Base-by-base conservation (phyloP, 2,797 vertebrate genomes). In the Danio jaintianensis region DNA sequence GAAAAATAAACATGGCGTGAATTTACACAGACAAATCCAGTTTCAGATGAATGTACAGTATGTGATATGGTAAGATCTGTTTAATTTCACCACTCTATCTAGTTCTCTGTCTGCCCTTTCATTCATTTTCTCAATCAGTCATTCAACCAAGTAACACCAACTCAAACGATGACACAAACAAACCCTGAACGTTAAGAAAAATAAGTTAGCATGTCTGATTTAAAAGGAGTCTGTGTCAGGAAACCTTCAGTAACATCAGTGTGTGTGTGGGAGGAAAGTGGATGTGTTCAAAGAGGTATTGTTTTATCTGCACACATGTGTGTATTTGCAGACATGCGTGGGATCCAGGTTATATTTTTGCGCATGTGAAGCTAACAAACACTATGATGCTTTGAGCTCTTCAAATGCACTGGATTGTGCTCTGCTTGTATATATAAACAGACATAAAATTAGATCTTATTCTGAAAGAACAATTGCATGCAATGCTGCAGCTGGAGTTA, bases 301-400 rank as follows among this genome's bases (percentile, higher is more conserved):
- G 61, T 52, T 66, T 55, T 53, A 42, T 77, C 53, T 63, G 55
- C 52, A 73, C 69, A 63, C 18, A 50, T 66, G 68, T 64, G 62
- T 79, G 29, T 66, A 67, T 78, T 68, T 58, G 9, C 47, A 61
- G 69, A 67, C 52, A 67, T 43, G 68, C 48, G 81, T 78, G 63
- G 75, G 75, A 9, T 58, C 67, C 7, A 77, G 52, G 40, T 15
- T 29, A 69, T 6, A 80, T 69, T 77, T 68, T 38, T 36, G 8
- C 68, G 36, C 15, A 80, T 69, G 36, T 13, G 18, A 55, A 58
- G 50, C 61, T 47, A 79, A 71, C 47, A 8, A 61, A 40, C 15
- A 13, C 7, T 5, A 20, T 53, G 45, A 67, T 62, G 36, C 15
- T 43, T 70, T 38, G 9, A 55, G 36, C 53, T 20, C 15, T 67